phyloP scores from a whole-genome alignment of 2,888 invertebrate species.

The Choreutis nemorana region DNA sequence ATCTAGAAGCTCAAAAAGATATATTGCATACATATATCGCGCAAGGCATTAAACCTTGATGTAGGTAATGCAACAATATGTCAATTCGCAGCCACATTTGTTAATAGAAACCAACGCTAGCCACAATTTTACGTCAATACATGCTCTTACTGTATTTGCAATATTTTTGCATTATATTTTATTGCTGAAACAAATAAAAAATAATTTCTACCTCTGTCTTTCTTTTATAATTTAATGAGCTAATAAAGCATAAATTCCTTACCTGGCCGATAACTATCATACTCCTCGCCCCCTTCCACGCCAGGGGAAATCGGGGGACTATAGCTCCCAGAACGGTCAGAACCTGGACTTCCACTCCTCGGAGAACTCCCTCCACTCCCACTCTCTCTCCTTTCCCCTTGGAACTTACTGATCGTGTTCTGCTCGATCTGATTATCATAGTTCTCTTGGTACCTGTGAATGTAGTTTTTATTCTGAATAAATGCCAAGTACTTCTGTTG shows the following conservation, averaged over 20 bases:
- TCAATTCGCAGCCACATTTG: too few species aligned
- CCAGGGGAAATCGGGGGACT: slow-evolving; percentile 89
- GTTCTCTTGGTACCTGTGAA: slow-evolving; percentile 45
- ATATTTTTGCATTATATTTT: neutral
- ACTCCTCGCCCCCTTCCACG: slow-evolving; percentile 73
- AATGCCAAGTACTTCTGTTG: slow-evolving; percentile 47
- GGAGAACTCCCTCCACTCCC: slow-evolving; percentile 42
- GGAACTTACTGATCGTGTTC: slow-evolving; percentile 46
- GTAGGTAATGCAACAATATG: too few species aligned
- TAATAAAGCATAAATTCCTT: slow-evolving; percentile 11
- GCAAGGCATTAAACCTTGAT: too few species aligned
- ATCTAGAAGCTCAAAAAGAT: too few species aligned
- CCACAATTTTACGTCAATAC: too few species aligned
- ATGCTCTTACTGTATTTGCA: too few species aligned
- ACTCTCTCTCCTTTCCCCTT: slow-evolving; percentile 15
- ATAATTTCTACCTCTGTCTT: too few species aligned
- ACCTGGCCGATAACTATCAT: slow-evolving; percentile 55
- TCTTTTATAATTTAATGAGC: too few species aligned
- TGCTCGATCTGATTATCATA: slow-evolving; percentile 54
- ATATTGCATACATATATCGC: too few species aligned
- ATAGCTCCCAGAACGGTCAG: slow-evolving; percentile 72
- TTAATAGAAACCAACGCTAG: too few species aligned
- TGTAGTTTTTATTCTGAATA: slow-evolving; percentile 50
- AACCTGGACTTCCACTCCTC: slow-evolving; percentile 47
- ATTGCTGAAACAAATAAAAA: too few species aligned